Evolutionary conservation across 2,888 invertebrate genomes (phyloP).

Genomic region (Rhagophthalmus giganteus): DNA sequence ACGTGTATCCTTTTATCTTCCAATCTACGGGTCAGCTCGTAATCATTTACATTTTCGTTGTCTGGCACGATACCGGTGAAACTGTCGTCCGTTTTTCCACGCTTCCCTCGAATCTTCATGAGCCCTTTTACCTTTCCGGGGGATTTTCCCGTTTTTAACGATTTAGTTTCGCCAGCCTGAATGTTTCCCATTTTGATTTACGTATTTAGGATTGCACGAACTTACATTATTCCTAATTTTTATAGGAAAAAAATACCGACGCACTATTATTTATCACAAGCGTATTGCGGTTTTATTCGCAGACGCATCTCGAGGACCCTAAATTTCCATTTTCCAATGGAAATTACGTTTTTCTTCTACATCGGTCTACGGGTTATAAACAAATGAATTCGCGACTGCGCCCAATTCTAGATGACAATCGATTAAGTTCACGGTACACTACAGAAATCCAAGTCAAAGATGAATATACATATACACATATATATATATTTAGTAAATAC

Average conservation of each 20-base stretch:
- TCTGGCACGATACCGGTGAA: slow-evolving; percentile 46
- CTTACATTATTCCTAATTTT: too few relatives aligned
- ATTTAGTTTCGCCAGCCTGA: slow-evolving; percentile 59
- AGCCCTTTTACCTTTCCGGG: slow-evolving; percentile 63
- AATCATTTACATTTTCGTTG: slow-evolving; percentile 17
- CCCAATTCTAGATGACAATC: neutral
- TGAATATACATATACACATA: too few relatives aligned
- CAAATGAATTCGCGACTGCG: neutral
- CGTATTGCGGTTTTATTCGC: too few relatives aligned
- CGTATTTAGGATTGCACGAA: neutral
- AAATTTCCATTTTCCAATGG: neutral
- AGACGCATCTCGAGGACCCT: neutral
- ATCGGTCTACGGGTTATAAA: neutral
- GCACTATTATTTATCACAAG: too few relatives aligned
- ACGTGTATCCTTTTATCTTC: slow-evolving; percentile 22
- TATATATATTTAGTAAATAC: too few relatives aligned
- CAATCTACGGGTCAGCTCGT: slow-evolving; percentile 27
- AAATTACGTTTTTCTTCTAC: neutral
- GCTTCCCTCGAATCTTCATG: slow-evolving; percentile 57
- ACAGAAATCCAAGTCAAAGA: too few relatives aligned
- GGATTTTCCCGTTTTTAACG: slow-evolving; percentile 59
- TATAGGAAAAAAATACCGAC: too few relatives aligned
- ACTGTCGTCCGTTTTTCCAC: slow-evolving; percentile 47
- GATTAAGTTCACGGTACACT: neutral
- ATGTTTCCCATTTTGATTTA: slow-evolving; percentile 58